Conservation (phyloP, 2,888 invertebrate genomes). For the Lumbricus terrestris region DNA sequence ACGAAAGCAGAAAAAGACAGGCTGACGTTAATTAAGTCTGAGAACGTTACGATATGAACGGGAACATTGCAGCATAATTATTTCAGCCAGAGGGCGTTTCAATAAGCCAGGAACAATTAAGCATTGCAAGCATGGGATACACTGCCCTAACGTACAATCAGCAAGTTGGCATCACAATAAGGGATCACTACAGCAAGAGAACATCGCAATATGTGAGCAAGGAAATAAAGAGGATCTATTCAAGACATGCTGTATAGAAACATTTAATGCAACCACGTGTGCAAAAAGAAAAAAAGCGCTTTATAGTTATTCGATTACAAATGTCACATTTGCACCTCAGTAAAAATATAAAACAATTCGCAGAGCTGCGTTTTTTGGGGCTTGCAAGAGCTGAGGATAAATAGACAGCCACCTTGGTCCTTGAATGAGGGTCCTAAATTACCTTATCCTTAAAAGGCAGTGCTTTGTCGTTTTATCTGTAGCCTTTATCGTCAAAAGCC, state of each 20-base stretch:
- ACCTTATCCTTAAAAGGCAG: background rate
- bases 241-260: too few relatives aligned
- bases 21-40: background rate
- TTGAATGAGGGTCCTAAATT: background rate
- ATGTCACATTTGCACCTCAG: background rate
- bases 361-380: background rate
- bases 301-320: background rate
- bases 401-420: background rate
- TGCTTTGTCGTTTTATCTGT: background rate
- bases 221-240: too few relatives aligned
- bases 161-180: too few relatives aligned
- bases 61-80: too few relatives aligned
- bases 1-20: background rate
- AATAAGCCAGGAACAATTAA: too few relatives aligned
- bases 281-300: background rate
- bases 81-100: too few relatives aligned
- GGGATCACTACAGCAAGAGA: too few relatives aligned
- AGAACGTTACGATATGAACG: background rate
- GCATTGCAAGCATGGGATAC: too few relatives aligned
- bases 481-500: background rate
- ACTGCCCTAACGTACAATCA: too few relatives aligned
- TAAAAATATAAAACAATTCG: too few relatives aligned
- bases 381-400: background rate
- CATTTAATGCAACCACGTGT: too few relatives aligned
- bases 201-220: too few relatives aligned